Conservation (phyloP, 2,113 vertebrate species). For the Rhea americana region DNA sequence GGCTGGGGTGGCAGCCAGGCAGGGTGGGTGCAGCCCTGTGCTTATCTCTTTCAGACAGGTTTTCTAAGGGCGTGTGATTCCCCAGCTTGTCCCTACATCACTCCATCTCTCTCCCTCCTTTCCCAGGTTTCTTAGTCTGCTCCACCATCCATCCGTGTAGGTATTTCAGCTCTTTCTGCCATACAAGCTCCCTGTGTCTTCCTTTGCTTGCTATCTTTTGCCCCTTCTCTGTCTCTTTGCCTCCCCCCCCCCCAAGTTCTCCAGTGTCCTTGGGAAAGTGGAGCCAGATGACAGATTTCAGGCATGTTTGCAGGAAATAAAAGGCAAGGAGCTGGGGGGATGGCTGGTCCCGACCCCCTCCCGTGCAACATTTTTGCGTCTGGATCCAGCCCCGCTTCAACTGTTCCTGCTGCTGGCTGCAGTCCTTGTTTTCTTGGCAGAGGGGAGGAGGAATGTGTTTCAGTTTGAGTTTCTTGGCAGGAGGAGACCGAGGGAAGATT, state of each 20-base stretch:
- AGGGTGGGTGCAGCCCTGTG: neutral
- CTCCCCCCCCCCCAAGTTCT: neutral
- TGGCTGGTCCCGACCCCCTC: slow-evolving; percentile 31
- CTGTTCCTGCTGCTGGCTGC: slow-evolving; percentile 53
- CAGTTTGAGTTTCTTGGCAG: slow-evolving; percentile 75
- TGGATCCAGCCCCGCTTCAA: slow-evolving; percentile 15
- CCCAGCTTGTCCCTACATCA: fast-evolving
- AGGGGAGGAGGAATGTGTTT: slow-evolving; percentile 68
- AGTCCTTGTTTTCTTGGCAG: slow-evolving; percentile 69
- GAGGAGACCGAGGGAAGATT: slow-evolving; percentile 54
- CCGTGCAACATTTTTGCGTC: neutral
- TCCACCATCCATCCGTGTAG: fast-evolving
- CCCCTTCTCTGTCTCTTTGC: neutral
- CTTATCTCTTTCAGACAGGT: neutral
- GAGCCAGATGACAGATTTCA: slow-evolving; percentile 52
- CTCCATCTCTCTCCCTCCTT: neutral
- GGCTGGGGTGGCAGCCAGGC: neutral
- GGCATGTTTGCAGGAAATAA: slow-evolving; percentile 52
- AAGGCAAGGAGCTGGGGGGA: neutral
- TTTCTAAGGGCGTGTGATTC: fast-evolving
- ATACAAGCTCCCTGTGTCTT: fast-evolving
- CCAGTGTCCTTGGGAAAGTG: slow-evolving; percentile 42
- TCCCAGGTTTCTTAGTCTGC: neutral
- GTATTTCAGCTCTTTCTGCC: fast-evolving
- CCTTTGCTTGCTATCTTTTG: neutral